phyloP scores from a whole-genome alignment of 2,888 invertebrate species.

The Taphrorychus bicolor region DNA sequence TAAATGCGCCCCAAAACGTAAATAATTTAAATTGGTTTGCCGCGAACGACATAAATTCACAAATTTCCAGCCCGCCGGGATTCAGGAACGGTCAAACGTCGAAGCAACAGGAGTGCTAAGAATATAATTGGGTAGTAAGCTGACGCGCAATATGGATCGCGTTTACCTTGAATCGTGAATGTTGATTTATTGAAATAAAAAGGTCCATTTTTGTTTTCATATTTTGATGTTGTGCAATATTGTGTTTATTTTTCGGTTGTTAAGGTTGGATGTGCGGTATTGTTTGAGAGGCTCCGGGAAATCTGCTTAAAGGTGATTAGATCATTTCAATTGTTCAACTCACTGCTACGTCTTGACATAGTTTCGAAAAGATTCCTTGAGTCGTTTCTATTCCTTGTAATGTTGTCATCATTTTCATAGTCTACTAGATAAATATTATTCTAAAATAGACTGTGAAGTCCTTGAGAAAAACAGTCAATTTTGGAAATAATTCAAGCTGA shows the following conservation, averaged over 20 bases:
- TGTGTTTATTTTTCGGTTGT: conserved; percentile 12
- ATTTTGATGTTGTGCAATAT: conserved; percentile 29
- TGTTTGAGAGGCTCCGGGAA: not conserved
- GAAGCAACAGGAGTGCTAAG: conserved; percentile 57
- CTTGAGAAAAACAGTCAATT: no score
- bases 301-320: not conserved
- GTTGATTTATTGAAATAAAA: conserved; percentile 28
- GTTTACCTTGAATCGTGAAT: conserved; percentile 18
- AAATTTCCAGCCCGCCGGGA: conserved; percentile 59
- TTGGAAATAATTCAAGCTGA: no score
- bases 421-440: no score
- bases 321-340: no score
- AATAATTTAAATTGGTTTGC: conserved; percentile 57
- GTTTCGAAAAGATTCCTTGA: no score
- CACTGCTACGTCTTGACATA: no score
- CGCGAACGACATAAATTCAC: conserved; percentile 55
- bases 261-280: not conserved
- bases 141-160: conserved; percentile 29
- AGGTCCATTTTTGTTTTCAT: conserved; percentile 18
- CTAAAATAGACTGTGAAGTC: no score
- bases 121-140: not conserved
- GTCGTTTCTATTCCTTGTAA: no score
- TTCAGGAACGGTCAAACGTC: conserved; percentile 57
- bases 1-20: conserved; percentile 50
- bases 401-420: no score